A percentile compares a stretch with the other conserved stretches of the same genome.
Conservation (phyloP, 1,140 invertebrate species). For the Danaus melanippus region DNA sequence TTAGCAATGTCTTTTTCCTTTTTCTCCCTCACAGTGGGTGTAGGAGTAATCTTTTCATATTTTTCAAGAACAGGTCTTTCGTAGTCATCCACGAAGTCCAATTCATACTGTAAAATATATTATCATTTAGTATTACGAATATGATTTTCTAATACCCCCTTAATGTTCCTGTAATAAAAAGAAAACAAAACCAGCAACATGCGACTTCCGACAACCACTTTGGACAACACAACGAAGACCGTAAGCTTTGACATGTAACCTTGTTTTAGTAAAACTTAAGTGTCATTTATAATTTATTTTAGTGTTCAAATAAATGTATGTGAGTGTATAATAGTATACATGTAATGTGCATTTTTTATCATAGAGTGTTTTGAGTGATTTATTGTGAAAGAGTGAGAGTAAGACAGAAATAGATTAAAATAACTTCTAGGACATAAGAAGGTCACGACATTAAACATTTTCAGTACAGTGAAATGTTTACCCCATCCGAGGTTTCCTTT, state of each 20-base stretch:
- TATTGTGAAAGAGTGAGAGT: not conserved
- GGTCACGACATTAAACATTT: constrained; percentile 18
- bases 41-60: constrained; percentile 72
- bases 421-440: constrained; percentile 14
- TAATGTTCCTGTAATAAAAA: constrained; percentile 24
- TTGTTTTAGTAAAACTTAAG: not conserved
- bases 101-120: constrained; percentile 44
- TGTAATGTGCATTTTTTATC: too few species aligned
- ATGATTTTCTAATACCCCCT: constrained; percentile 5
- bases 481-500: constrained; percentile 71
- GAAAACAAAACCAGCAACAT: constrained; percentile 41
- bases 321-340: constrained; percentile 8
- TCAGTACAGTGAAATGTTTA: constrained; percentile 53
- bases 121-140: not conserved
- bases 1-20: constrained; percentile 57
- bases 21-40: constrained; percentile 54
- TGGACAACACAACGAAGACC: constrained; percentile 18
- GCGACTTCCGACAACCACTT: constrained; percentile 41
- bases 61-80: constrained; percentile 79
- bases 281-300: too few species aligned
- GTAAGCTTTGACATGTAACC: constrained; percentile 15
- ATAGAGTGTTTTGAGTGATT: too few species aligned
- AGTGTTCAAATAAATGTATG: constrained; percentile 3
- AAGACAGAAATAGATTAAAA: constrained; percentile 12
- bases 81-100: constrained; percentile 75